Evolutionary conservation across 2,113 vertebrate species (phyloP), one percentile per base, ranked within the genome.

Genomic region (Echinops telfairi): DNA sequence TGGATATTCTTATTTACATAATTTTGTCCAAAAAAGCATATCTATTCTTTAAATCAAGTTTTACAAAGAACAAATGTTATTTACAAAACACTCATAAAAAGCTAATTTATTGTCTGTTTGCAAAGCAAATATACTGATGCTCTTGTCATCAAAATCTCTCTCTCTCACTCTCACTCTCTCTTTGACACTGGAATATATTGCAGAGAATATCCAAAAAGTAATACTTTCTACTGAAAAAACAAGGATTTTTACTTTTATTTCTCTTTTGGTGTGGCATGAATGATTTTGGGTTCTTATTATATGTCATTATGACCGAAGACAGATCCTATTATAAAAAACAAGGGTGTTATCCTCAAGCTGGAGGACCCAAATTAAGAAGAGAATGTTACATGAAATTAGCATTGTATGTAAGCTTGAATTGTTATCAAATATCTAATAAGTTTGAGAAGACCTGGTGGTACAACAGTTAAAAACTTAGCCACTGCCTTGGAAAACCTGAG

Each of bases 141-240:
- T 20, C 7, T 47, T 89, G 20, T 4, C 87, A 38, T 88, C 0
- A 33, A 68, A 89, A 87, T 1, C 3, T 53, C 91, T 68, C 73
- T 6, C 80, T 20, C 53, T 71, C 87, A 14, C 1, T 89, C 47
- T 53, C 47, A 12, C 10, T 53, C 10, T 53, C 47, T 53, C 47
- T 53, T 1, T 53, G 47, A 53, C 47, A 53, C 47, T 53, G 6
- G 47, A 53, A 53, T 53, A 53, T 53, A 29, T 58, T 38, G 1
- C 29, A 77, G 36, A 87, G 75, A 73, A 9, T 2, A 88, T 58
- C 33, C 3, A 88, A 9, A 77, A 57, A 85, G 77, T 27, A 87
- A 62, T 70, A 70, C 64, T 83, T 91, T 92, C 47, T 84, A 71
- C 15, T 71, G 86, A 90, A 5, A 83, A 76, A 80, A 86, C 62